These are phyloP conservation scores for Amphiprion percula DNA, from an alignment of 2,113 vertebrate species.

Conservation along the genomic window DNA sequence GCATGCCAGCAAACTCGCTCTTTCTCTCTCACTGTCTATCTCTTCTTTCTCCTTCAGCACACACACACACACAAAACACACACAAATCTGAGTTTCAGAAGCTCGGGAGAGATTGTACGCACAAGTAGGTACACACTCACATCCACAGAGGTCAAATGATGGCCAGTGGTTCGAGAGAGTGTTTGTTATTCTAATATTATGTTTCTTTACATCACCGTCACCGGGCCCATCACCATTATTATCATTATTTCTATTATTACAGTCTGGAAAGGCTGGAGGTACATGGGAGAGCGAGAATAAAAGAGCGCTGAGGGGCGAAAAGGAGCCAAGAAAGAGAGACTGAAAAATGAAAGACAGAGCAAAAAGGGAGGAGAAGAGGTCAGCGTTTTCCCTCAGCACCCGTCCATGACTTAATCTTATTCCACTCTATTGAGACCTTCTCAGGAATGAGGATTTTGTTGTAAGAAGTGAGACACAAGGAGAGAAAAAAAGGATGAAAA, in stretches of 20 bases:
- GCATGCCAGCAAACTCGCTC: constrained; percentile 94
- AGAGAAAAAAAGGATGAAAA: constrained; percentile 47
- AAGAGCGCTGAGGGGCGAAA: constrained; percentile 81
- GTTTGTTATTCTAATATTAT: constrained; percentile 88
- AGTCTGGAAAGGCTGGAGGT: constrained; percentile 76
- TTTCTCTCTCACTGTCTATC: constrained; percentile 75
- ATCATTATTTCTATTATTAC: constrained; percentile 88
- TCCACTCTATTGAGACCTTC: constrained; percentile 93
- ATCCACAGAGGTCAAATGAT: constrained; percentile 88
- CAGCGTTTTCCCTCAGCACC: constrained; percentile 99
- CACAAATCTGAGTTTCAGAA: constrained; percentile 52
- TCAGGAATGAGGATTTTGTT: constrained; percentile 88
- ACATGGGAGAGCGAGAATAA: constrained; percentile 75
- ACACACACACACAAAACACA: constrained; percentile 27
- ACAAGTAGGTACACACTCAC: constrained; percentile 59
- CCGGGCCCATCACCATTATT: constrained; percentile 81
- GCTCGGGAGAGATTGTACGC: constrained; percentile 42
- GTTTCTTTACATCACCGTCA: constrained; percentile 87
- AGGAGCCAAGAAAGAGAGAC: constrained; percentile 89
- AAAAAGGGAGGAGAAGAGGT: constrained; percentile 93
- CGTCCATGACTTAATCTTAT: constrained; percentile 96
- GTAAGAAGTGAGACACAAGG: constrained; percentile 68
- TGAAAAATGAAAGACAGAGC: constrained; percentile 90
- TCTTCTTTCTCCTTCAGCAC: constrained; percentile 51
- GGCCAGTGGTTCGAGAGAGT: constrained; percentile 83